Base-by-base conservation (phyloP, 2,888 invertebrate genomes). In the Hyposoter didymator region DNA sequence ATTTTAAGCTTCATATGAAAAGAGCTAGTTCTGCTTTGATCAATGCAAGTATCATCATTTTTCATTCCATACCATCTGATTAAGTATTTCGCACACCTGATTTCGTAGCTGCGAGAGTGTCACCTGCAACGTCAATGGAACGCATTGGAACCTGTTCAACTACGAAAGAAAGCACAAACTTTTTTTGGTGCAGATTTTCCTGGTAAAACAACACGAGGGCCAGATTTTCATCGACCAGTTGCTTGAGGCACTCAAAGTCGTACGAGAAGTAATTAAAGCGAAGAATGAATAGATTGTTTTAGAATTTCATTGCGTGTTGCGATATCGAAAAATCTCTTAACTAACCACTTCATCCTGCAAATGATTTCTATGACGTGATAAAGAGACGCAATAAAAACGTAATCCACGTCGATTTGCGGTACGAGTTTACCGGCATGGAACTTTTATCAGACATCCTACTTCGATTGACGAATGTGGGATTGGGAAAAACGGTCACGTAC, bases 401-500 rank as follows among this genome's bases (percentile, higher is more conserved):
- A 47, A 69, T 64, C 39, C 12, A 43, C 39, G 49, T 64, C 22
- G 59, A 49, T 84, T 69, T 73, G 78, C 47, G 84, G 76, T 78
- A 62, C 35, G 43, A 17, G 62, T 43, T 47, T 49, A 39, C 22
- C 19, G 12, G 52, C 69, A 14, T 72, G 32, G 67, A 35, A 45
- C 19, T 70, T 64, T 84, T 84, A 84, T 78, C 82, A 70, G 62
- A 22, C 45, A 70, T 22, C 52, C 17, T 52, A 78, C 62, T 59
- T 52, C 62, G 73, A 47, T 52, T 76, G 12, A 32, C 32, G 28
- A 62, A 64, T 43, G 28, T 47, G 47, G 59, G 22, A 72, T 76
- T 64, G 70, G 35, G 49, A 73, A 67, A 62, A 78, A 59, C 43
- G 39, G 52, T 62, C 28, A 62, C 73, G 67, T 47, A 39, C 10